Evolutionary conservation across 2,797 vertebrate species (phyloP).

Genomic region (Todus mexicanus): DNA sequence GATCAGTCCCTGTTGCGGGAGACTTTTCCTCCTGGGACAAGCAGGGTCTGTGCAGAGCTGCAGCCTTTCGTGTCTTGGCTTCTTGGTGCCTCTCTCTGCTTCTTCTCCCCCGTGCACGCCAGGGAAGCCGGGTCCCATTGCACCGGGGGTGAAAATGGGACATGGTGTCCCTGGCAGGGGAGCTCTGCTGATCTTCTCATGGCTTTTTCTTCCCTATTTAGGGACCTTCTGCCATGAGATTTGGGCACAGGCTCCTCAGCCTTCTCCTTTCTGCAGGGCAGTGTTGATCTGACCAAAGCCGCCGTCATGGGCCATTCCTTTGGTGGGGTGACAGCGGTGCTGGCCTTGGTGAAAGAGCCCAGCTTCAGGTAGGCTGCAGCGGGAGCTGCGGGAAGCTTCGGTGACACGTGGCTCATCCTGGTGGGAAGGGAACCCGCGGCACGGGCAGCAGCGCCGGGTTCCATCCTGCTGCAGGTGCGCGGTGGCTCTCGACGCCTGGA

Average conservation of each 20-base stretch:
- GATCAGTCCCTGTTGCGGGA: neutral
- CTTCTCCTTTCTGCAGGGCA: constrained; percentile 49
- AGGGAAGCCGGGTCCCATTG: neutral
- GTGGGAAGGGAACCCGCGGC: neutral
- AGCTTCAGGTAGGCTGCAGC: no score
- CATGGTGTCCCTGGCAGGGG: neutral
- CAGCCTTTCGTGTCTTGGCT: neutral
- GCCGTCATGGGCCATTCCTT: constrained; percentile 80
- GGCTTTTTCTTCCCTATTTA: neutral
- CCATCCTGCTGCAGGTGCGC: constrained; percentile 66
- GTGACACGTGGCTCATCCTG: rapidly evolving
- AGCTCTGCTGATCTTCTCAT: neutral
- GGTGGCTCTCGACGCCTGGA: constrained; percentile 78
- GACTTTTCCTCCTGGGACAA: neutral
- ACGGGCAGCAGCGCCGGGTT: rapidly evolving
- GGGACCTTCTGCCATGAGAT: neutral
- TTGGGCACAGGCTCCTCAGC: neutral
- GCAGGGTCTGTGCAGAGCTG: neutral
- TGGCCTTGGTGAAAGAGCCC: no score
- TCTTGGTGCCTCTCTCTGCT: neutral
- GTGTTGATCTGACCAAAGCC: constrained; percentile 59
- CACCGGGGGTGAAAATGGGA: no score
- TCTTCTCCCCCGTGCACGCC: rapidly evolving
- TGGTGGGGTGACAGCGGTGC: no score
- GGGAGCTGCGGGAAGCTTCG: rapidly evolving